A percentile compares a stretch with the other conserved stretches of the same genome.
Conservation (phyloP, 1,140 invertebrate species). For the Epicauta chinensis region DNA sequence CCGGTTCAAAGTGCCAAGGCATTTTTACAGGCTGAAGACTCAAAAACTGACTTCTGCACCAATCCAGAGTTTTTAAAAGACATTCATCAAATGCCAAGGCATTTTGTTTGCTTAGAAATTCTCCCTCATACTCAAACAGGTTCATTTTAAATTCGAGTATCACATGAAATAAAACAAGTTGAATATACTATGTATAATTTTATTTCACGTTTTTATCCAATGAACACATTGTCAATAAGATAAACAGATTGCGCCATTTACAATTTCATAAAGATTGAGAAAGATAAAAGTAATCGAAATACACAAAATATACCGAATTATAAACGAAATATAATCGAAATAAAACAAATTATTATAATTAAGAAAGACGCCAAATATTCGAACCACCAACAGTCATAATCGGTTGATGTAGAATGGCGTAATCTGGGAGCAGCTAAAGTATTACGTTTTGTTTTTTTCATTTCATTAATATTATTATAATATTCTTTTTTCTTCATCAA, state of each 20-base stretch:
- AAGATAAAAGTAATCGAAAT: constrained; percentile 12
- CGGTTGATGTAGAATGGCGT: constrained; percentile 38
- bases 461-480: not conserved
- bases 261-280: constrained; percentile 24
- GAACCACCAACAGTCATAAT: constrained; percentile 35
- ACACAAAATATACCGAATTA: no score
- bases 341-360: not conserved
- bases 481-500: not conserved
- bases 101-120: no score
- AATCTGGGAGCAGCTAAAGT: constrained; percentile 31
- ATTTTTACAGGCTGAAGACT: no score
- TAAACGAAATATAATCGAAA: no score
- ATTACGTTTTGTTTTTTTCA: not conserved
- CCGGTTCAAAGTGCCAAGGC: no score
- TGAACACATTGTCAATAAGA: constrained; percentile 43
- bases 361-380: constrained; percentile 2
- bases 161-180: not conserved
- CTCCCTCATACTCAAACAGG: no score
- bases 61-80: no score
- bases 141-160: no score
- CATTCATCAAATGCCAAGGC: no score
- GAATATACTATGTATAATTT: constrained; percentile 31
- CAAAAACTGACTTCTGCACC: no score
- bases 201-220: constrained; percentile 41
- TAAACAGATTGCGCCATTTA: constrained; percentile 38